Conservation (phyloP, 2,113 vertebrate species). For the Neoarius graeffei region DNA sequence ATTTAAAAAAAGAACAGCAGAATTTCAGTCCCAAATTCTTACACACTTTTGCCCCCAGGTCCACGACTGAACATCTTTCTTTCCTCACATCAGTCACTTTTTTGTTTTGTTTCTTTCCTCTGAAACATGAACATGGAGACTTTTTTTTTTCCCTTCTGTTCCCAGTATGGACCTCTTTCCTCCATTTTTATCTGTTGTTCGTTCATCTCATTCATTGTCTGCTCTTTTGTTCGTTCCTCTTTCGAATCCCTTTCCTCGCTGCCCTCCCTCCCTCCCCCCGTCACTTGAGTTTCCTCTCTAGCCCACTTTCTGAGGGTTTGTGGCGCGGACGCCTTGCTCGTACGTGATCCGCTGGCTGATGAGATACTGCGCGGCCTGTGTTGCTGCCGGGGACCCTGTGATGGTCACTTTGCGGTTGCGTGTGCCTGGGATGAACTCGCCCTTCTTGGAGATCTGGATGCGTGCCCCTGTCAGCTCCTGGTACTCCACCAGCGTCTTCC, state of each 20-base stretch:
- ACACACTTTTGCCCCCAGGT: conserved; percentile 72
- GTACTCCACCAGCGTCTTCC: conserved; percentile 94
- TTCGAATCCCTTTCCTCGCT: conserved; percentile 33
- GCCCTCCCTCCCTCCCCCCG: conserved; percentile 45
- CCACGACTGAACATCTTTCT: conserved; percentile 54
- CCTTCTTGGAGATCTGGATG: conserved; percentile 96
- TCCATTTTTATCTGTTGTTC: conserved; percentile 60
- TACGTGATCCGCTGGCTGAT: conserved; percentile 96
- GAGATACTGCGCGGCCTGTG: conserved; percentile 93
- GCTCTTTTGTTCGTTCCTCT: conserved; percentile 28
- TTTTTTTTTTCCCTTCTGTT: conserved; percentile 51
- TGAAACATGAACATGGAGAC: conserved; percentile 68
- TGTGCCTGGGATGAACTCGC: conserved; percentile 93
- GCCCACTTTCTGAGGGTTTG: conserved; percentile 94
- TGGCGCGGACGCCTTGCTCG: conserved; percentile 92
- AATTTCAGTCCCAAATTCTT: conserved; percentile 73
- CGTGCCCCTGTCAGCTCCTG: conserved; percentile 92
- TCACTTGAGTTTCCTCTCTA: conserved; percentile 63
- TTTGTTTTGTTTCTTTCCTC: conserved; percentile 64
- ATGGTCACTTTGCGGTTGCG: conserved; percentile 96
- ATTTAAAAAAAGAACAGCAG: conserved; percentile 67
- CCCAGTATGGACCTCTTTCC: conserved; percentile 50
- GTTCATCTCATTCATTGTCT: conserved; percentile 47
- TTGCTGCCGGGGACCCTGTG: conserved; percentile 88
- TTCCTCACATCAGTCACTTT: conserved; percentile 67